Base-by-base conservation (phyloP, 2,113 vertebrate species). In the Nesoenas mayeri region DNA sequence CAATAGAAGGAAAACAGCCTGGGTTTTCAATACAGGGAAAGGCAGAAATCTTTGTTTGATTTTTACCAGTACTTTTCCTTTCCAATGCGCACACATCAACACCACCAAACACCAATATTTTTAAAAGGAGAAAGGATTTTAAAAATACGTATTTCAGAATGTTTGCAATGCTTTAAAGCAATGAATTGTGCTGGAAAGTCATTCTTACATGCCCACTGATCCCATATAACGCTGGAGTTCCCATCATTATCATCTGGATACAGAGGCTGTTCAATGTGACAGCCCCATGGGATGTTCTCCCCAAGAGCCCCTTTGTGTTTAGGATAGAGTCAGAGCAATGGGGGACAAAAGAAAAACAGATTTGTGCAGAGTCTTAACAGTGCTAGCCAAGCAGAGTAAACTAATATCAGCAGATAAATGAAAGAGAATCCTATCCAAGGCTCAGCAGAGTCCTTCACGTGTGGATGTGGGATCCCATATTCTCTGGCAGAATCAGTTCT, bases 1-100 rank as follows among this genome's bases (percentile, higher is more conserved):
- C 80, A 94, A 92, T 77, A 88, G 85, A 80, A 74, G 69, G 79
- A 64, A 94, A 90, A 86, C 44, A 71, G 34, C 62, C 50, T 31
- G 31, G 8, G 21, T 51, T 83, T 91, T 82, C 79, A 70, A 61
- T 18, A 29, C 67, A 57, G n/a, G 6, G n/a, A 74, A 85, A 78
- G 34, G 58, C 32, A 85, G 61, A 74, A 88, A 75, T 22, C 47
- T 72, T 50, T 38, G 13, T 36, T 87, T 44, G 69, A 50, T 48
- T 93, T 85, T 92, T 42, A 22, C 53, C 28, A n/a, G 24, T 67
- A 44, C 73, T 88, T 89, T 70, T 58, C 72, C 57, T 73, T 89
- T 22, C 57, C 61, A 62, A 6, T 65, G 47, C 62, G 50, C 71
- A 51, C 50, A 91, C 20, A 80, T 42, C 36, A 51, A 8, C 42